phyloP scores from a whole-genome alignment of 2,797 vertebrate species.

The Hylomyscus alleni region DNA sequence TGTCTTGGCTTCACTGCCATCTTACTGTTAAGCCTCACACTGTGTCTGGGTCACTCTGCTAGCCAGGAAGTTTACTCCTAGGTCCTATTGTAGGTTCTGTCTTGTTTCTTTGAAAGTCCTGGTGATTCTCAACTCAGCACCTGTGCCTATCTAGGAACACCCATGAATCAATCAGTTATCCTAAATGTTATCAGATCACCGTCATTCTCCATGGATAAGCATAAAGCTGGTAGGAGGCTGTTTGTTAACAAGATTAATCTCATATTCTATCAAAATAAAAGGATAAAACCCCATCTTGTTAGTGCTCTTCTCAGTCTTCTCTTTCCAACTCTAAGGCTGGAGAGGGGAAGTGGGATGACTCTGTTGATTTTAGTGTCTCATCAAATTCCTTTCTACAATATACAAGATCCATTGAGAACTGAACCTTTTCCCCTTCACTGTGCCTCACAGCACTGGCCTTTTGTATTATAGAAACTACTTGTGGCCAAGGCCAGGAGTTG shows the following conservation, averaged over 20 bases:
- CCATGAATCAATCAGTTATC: not conserved
- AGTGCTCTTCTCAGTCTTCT: not conserved
- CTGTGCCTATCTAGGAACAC: not conserved
- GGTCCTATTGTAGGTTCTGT: too few relatives aligned
- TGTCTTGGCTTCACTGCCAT: not conserved
- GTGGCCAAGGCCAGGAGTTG: not conserved
- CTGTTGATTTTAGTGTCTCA: not conserved
- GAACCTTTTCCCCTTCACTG: not conserved
- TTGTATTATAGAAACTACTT: not conserved
- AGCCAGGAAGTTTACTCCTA: not conserved
- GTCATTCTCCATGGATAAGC: not conserved
- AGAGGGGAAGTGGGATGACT: not conserved
- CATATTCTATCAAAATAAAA: not conserved
- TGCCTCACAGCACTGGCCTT: not conserved
- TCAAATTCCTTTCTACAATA: not conserved
- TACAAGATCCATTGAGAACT: not conserved
- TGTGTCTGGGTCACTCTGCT: not conserved
- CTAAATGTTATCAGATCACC: not conserved
- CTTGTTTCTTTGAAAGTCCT: not conserved
- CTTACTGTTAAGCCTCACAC: not conserved
- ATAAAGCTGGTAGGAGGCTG: not conserved
- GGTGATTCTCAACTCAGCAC: not conserved
- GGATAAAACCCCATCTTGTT: not conserved
- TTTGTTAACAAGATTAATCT: not conserved
- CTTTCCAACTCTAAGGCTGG: not conserved